Evolutionary conservation across 2,113 vertebrate genomes (phyloP), one percentile per base, ranked within the genome.

Genomic region (Microcebus ravelobensis): DNA sequence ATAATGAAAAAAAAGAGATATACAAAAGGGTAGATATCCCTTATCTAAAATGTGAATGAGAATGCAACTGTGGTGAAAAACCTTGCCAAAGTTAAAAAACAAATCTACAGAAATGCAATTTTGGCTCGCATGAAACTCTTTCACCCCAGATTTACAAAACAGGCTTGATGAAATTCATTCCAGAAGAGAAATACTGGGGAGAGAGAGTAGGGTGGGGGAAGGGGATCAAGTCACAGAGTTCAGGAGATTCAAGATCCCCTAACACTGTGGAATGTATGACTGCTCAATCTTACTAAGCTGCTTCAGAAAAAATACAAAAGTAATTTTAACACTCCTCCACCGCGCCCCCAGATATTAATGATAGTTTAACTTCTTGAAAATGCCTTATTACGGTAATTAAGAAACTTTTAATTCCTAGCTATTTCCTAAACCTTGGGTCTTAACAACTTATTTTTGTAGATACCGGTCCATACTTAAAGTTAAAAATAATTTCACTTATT

Each of bases 291-390:
- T 55, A 73, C 45, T 87, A n/a, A 82, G 29, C 59, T 42, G 71
- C 29, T 84, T 96, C 34, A 90, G 87, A 70, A 86, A 97, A 97
- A 96, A 65, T 36, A 73, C 21, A 86, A 63, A 94, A 81, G 45
- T 4, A 61, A 31, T 79, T 94, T 94, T 63, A 96, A 83, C 76
- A 67, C 5, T 84, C 42, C 17, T 15, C 93, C 48, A 15, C 25
- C 5, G 67, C 42, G 0, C 52, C 94, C 42, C 20, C 20, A 27
- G 12, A 91, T 85, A 91, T 0, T 45, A 36, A 55, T 48, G 15
- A 82, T 7, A 36, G 45, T 36, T 25, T 42, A 95, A 86, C 67
- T 23, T 61, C 68, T 80, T 92, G 12, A 65, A 96, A 61, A 81
- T 68, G 25, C n/a, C 45, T 61, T 91, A 92, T 87, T 91, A 93